Conservation (phyloP, 2,888 invertebrate genomes). For the Creontiades dilutus region DNA sequence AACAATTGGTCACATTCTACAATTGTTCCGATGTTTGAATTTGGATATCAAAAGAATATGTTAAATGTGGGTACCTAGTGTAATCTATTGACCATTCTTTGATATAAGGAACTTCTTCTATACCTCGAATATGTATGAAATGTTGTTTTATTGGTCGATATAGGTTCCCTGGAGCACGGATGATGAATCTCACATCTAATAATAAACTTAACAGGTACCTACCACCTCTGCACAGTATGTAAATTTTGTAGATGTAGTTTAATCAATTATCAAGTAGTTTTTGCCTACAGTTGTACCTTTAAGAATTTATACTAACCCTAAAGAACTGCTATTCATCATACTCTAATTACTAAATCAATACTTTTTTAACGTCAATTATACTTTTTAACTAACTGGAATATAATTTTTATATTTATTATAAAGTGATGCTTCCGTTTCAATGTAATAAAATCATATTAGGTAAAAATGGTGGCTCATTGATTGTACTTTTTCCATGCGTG, state of each 20-base stretch:
- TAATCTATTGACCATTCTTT: not conserved
- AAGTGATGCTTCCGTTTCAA: no score
- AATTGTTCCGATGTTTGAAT: no score
- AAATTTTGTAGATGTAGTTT: conserved; percentile 68
- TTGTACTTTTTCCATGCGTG: conserved; percentile 33
- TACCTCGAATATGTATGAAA: not conserved
- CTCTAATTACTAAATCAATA: no score
- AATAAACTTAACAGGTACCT: conserved; percentile 80
- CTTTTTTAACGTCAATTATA: no score
- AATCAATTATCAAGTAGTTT: not conserved
- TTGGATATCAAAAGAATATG: no score
- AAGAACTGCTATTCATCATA: no score
- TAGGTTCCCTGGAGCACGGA: conserved; percentile 78
- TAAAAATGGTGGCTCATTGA: not conserved
- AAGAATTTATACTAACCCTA: no score
- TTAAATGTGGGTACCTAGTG: not conserved
- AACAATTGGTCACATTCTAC: not conserved
- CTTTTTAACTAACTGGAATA: no score
- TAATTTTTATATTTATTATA: no score
- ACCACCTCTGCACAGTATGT: conserved; percentile 72
- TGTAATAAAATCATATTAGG: no score
- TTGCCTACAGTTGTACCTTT: no score
- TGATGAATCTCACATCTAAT: conserved; percentile 77
- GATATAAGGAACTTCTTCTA: not conserved
- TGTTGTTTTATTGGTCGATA: conserved; percentile 52